phyloP scores from a whole-genome alignment of 2,888 invertebrate genomes.

The Drosophila testacea region DNA sequence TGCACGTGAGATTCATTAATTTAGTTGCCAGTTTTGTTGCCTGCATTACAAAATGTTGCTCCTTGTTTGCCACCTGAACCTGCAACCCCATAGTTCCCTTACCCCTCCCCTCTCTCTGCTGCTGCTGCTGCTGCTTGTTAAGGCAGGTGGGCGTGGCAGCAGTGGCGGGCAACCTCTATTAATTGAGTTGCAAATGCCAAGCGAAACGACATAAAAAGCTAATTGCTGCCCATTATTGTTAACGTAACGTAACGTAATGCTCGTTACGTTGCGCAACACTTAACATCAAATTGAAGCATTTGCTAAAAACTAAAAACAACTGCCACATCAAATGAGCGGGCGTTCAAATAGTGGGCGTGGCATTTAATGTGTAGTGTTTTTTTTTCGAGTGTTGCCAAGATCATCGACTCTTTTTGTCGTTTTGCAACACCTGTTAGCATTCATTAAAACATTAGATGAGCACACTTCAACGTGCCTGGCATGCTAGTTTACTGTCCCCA shows the following conservation, averaged over 20 bases:
- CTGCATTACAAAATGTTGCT: constrained; percentile 56
- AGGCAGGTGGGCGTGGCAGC: background rate
- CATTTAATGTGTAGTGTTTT: constrained; percentile 15
- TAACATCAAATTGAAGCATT: constrained; percentile 36
- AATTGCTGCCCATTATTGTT: constrained; percentile 66
- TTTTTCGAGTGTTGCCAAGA: constrained; percentile 2
- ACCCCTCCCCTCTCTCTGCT: background rate
- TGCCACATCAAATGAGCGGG: background rate
- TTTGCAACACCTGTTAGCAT: constrained; percentile 57
- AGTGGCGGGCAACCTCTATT: constrained; percentile 30
- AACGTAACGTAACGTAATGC: constrained; percentile 46
- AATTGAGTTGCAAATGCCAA: constrained; percentile 76
- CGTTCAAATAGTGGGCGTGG: background rate
- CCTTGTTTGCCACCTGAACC: constrained; percentile 3
- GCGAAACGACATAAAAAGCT: constrained; percentile 64
- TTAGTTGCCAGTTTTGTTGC: constrained; percentile 31
- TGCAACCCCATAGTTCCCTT: background rate
- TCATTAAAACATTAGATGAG: constrained; percentile 46
- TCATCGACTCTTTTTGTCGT: constrained; percentile 26
- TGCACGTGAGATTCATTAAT: constrained; percentile 58
- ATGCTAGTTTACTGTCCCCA: constrained; percentile 26
- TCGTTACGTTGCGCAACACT: constrained; percentile 66
- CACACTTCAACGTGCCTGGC: constrained; percentile 19
- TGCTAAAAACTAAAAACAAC: constrained; percentile 18
- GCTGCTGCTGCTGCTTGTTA: background rate